Conservation (phyloP, 2,113 vertebrate genomes). For the Cnemophilus loriae region DNA sequence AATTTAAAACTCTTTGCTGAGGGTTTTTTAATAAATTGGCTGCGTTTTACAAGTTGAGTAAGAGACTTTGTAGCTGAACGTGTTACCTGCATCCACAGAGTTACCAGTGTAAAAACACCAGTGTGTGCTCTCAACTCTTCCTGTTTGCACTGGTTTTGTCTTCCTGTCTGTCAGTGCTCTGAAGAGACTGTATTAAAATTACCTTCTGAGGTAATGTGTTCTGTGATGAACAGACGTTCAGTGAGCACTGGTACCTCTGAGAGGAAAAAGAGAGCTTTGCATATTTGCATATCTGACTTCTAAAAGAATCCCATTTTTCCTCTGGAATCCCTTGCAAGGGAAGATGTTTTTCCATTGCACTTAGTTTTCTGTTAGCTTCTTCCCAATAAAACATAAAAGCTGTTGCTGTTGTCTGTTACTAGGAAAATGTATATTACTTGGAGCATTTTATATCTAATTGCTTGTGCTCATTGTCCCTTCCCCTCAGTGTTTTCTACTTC, state of each 20-base stretch:
- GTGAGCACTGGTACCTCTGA: not conserved
- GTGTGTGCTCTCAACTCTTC: not conserved
- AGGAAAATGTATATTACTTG: not conserved
- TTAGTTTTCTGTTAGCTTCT: not conserved
- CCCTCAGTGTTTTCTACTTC: not conserved
- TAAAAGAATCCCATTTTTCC: not conserved
- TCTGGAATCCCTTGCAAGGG: not conserved
- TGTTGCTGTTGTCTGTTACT: not conserved
- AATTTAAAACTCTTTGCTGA: rapidly evolving
- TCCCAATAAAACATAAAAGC: not conserved
- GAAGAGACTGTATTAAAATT: not conserved
- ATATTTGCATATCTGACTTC: not conserved
- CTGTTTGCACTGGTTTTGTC: not conserved
- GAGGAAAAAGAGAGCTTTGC: not conserved
- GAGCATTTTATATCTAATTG: not conserved
- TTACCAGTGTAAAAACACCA: rapidly evolving
- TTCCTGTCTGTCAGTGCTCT: not conserved
- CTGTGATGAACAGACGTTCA: not conserved
- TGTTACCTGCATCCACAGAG: not conserved
- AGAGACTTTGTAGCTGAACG: not conserved
- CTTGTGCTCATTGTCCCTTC: not conserved
- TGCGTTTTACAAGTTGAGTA: not conserved
- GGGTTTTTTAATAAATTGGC: rapidly evolving
- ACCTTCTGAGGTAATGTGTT: not conserved
- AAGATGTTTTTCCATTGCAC: not conserved